Evolutionary conservation across 1,140 invertebrate species (phyloP).

Genomic region (Euglossa dilemma): DNA sequence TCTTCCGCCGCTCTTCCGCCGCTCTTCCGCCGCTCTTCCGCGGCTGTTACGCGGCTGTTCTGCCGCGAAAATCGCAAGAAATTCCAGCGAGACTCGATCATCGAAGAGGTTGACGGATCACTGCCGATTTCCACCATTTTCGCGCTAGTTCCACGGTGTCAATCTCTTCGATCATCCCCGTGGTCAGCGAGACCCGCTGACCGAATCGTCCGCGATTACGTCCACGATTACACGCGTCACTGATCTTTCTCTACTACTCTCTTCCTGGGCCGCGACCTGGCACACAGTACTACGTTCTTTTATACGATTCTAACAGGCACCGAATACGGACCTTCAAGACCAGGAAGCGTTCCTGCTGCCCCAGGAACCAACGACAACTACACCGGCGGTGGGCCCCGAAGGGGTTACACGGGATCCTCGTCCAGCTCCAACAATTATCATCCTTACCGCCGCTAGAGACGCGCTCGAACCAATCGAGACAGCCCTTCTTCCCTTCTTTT

Average conservation of each 20-base stretch:
- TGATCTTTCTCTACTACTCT: slow-evolving; percentile 39
- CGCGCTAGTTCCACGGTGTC: background rate
- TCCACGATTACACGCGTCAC: slow-evolving; percentile 15
- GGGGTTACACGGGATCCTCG: slow-evolving; percentile 68
- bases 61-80: background rate
- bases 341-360: slow-evolving; percentile 66
- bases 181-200: background rate
- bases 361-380: slow-evolving; percentile 71
- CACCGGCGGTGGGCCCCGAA: slow-evolving; percentile 71
- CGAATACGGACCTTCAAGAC: slow-evolving; percentile 69
- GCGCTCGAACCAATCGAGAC: slow-evolving; percentile 39
- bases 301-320: slow-evolving; percentile 78
- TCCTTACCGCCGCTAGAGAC: slow-evolving; percentile 78
- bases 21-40: background rate
- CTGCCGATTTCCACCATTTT: too few species aligned
- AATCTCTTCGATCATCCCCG: slow-evolving; percentile 8
- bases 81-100: slow-evolving; percentile 7
- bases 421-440: slow-evolving; percentile 76
- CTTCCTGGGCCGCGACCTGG: slow-evolving; percentile 61
- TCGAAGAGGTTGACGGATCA: slow-evolving; percentile 4
- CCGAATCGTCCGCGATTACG: background rate
- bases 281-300: slow-evolving; percentile 77
- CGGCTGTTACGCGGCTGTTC: too few species aligned
- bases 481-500: slow-evolving; percentile 30
- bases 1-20: background rate